phyloP scores from a whole-genome alignment of 2,113 vertebrate species.

The Melanerpes aurifrons region DNA sequence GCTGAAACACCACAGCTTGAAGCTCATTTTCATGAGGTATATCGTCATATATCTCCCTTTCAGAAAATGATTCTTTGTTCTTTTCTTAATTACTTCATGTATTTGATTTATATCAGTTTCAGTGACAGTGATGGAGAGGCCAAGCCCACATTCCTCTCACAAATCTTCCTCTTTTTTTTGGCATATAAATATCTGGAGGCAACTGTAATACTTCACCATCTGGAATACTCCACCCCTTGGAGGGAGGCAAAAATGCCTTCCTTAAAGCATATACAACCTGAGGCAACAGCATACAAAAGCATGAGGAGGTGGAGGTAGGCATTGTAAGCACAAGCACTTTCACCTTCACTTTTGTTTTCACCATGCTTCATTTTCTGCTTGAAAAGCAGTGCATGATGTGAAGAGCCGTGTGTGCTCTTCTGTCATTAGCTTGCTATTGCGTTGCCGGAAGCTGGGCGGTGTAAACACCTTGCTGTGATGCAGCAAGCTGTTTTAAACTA shows the following conservation, averaged over 20 bases:
- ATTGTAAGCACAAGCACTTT: not conserved
- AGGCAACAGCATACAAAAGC: not conserved
- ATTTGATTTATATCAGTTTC: not conserved
- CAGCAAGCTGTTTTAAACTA: not conserved
- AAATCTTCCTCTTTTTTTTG: not conserved
- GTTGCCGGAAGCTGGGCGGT: not conserved
- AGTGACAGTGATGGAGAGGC: not conserved
- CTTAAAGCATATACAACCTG: not conserved
- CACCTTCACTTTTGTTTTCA: not conserved
- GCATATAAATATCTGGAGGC: not conserved
- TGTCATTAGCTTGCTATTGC: not conserved
- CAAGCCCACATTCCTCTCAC: not conserved
- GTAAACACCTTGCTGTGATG: not conserved
- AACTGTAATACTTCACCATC: not conserved
- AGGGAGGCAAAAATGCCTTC: not conserved
- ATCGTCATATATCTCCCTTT: not conserved
- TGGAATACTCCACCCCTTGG: not conserved
- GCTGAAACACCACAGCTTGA: not conserved
- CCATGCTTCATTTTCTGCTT: not conserved
- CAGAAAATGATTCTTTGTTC: not conserved
- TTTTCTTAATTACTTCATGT: conserved; percentile 12
- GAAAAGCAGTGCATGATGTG: not conserved
- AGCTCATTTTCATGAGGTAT: not conserved
- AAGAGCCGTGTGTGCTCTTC: not conserved
- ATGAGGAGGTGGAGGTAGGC: not conserved